phyloP scores from a whole-genome alignment of 2,888 invertebrate species.

The Pristionchus japonicus region DNA sequence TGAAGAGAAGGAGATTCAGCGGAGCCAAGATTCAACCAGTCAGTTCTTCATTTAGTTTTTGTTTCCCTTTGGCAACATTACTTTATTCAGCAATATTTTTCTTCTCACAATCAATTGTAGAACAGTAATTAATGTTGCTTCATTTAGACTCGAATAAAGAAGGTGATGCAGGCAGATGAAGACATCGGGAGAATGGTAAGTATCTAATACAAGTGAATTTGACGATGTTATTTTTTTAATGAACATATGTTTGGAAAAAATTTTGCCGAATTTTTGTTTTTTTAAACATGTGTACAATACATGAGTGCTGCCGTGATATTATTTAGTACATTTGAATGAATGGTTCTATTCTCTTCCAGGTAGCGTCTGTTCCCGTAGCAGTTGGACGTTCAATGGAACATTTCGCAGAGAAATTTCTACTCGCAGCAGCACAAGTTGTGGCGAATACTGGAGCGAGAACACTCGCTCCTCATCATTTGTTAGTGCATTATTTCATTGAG shows the following conservation, averaged over 20 bases:
- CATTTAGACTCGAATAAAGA: slow-evolving; percentile 88
- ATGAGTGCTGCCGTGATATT: too few relatives aligned
- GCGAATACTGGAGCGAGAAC: slow-evolving; percentile 61
- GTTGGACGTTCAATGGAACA: slow-evolving; percentile 79
- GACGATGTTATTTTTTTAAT: neutral
- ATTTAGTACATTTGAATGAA: too few relatives aligned
- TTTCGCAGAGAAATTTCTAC: slow-evolving; percentile 72
- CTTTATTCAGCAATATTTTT: neutral
- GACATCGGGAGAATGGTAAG: slow-evolving; percentile 95
- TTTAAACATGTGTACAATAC: too few relatives aligned
- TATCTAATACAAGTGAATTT: neutral
- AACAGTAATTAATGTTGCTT: too few relatives aligned
- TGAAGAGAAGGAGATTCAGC: slow-evolving; percentile 70
- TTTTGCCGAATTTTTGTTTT: too few relatives aligned
- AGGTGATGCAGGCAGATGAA: slow-evolving; percentile 99
- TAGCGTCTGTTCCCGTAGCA: slow-evolving; percentile 97
- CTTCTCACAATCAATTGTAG: too few relatives aligned
- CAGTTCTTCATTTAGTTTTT: neutral
- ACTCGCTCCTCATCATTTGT: slow-evolving; percentile 72
- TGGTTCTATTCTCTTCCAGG: neutral
- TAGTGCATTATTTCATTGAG: slow-evolving; percentile 36
- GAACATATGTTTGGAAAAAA: neutral
- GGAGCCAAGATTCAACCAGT: slow-evolving; percentile 74
- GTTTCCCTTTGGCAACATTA: neutral
- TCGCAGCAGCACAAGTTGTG: slow-evolving; percentile 55